Evolutionary conservation across 2,888 invertebrate genomes (phyloP).

Genomic region (Isotomurus palustris): DNA sequence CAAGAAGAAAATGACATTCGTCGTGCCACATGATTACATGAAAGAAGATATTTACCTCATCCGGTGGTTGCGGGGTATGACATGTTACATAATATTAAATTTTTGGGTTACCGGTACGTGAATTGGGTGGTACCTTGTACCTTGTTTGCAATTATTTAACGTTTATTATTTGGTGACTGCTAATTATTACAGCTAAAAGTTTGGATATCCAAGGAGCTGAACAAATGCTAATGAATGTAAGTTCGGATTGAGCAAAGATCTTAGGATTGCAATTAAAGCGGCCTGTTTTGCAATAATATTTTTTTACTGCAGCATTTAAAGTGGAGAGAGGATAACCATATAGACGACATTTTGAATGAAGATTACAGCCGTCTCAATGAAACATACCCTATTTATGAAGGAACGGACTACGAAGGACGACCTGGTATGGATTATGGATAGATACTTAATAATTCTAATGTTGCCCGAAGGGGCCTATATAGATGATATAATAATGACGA

Average conservation of each 20-base stretch:
- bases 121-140: not conserved
- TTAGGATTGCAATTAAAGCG: not conserved
- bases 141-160: too few species aligned
- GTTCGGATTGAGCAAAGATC: not conserved
- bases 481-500: too few species aligned
- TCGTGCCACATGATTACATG: conserved; percentile 7
- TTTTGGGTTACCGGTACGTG: not conserved
- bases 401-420: conserved; percentile 7
- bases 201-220: conserved; percentile 8
- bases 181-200: not conserved
- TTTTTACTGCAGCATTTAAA: conserved; percentile 1
- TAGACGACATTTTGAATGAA: conserved; percentile 3
- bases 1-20: not conserved
- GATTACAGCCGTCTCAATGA: conserved; percentile 6
- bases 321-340: conserved; percentile 6
- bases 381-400: conserved; percentile 11
- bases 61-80: conserved; percentile 5
- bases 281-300: not conserved
- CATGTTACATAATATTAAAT: not conserved
- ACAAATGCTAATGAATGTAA: conserved; percentile 3
- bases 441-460: too few species aligned
- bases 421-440: too few species aligned
- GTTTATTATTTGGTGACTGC: not conserved
- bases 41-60: conserved; percentile 9
- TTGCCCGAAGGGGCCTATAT: too few species aligned